These are phyloP conservation scores for Spongia lamella DNA, from an alignment of 37 sponge, comb jelly and placozoan species.

Conservation along the genomic window DNA sequence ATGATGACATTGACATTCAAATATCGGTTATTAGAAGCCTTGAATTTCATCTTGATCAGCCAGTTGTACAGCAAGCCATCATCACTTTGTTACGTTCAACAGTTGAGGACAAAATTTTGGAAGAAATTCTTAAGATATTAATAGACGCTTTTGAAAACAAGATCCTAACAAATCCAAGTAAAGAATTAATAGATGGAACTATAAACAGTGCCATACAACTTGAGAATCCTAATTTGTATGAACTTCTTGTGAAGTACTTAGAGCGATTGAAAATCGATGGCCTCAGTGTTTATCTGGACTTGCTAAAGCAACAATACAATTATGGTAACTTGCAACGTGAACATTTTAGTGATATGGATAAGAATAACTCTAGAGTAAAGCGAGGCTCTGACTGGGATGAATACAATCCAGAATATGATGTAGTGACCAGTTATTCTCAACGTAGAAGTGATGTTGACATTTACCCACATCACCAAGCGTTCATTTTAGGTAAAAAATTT, in stretches of 20 bases:
- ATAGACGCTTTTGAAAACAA: not conserved
- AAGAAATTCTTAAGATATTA: not conserved
- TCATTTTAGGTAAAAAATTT: conserved; percentile 56
- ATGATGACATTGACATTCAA: conserved; percentile 34
- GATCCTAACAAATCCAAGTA: too few relatives aligned
- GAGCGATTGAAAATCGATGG: conserved; percentile 10
- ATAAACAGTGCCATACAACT: not conserved
- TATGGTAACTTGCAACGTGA: not conserved
- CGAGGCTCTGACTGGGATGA: too few relatives aligned
- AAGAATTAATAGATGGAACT: not conserved
- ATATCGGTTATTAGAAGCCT: conserved; percentile 32
- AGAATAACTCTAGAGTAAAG: not conserved
- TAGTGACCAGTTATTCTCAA: conserved; percentile 22
- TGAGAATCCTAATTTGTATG: conserved; percentile 22
- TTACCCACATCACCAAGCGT: conserved; percentile 51
- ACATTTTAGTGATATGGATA: not conserved
- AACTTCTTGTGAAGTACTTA: conserved; percentile 13
- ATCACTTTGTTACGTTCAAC: not conserved
- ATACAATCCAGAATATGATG: conserved; percentile 22
- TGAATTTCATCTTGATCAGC: not conserved
- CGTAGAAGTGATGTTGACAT: conserved; percentile 29
- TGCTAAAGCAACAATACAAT: not conserved
- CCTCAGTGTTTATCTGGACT: not conserved
- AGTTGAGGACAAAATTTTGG: conserved; percentile 1
- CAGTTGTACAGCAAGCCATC: conserved; percentile 17